These are phyloP conservation scores for Lonchura striata DNA, from an alignment of 2,113 vertebrate genomes.

Conservation along the genomic window DNA sequence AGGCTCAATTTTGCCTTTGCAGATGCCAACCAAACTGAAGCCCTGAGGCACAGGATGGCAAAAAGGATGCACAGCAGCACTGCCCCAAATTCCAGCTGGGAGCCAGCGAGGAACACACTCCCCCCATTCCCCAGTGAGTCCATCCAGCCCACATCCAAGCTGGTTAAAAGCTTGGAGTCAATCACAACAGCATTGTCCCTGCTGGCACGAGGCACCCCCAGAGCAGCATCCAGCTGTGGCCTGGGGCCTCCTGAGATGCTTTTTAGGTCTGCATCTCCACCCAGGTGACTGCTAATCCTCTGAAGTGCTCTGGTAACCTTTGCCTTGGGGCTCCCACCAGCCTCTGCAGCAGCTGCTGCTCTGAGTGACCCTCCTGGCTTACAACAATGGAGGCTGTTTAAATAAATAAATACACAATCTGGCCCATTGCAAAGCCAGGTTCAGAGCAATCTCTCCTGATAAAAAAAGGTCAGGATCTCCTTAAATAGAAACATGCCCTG, in stretches of 20 bases:
- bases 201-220: fast-evolving
- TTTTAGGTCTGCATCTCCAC: not conserved
- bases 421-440: not conserved
- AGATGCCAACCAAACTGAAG: not conserved
- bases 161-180: not conserved
- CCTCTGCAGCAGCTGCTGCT: constrained; percentile 15
- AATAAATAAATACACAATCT: not conserved
- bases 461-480: not conserved
- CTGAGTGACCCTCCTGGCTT: not conserved
- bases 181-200: not conserved
- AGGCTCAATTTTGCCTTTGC: not conserved
- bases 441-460: not conserved
- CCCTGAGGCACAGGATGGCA: not conserved
- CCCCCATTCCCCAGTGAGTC: not conserved
- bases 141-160: not conserved
- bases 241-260: not conserved
- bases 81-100: not conserved
- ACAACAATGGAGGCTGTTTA: not conserved
- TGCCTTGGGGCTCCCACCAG: not conserved
- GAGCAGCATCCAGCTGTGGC: not conserved
- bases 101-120: fast-evolving
- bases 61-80: not conserved
- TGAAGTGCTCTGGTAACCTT: constrained; percentile 6
- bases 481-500: not conserved
- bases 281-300: not conserved